Evolutionary conservation across 2,888 invertebrate species (phyloP), one percentile per base, ranked within the genome.

Genomic region (Cheilosia variabilis): DNA sequence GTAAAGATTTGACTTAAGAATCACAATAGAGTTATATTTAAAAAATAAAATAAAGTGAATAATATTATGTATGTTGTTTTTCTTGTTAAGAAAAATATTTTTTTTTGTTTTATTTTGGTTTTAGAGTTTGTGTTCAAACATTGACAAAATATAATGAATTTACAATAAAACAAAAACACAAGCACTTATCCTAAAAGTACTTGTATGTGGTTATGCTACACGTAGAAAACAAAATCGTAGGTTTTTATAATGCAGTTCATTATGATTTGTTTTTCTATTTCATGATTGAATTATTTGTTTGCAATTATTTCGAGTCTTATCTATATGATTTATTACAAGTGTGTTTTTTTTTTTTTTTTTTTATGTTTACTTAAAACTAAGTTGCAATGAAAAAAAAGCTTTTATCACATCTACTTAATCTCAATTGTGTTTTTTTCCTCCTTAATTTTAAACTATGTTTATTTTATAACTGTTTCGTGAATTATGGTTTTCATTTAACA

Each of bases 361-460:
- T 53, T 71, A 66, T 37, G 43, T 68, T 62, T 72, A 41, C 86
- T 86, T 86, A 87, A 13, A 58, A 31, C 73, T 87, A 78, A 52
- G 77, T 87, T 81, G 69, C 72, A 87, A 87, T 87, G 57, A 87
- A 78, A 87, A 78, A 87, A 87, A 87, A 87, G 81, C 82, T 77
- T 72, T 87, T 87, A 87, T 87, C 87, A 87, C 87, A 87, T 87
- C 87, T 87, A 87, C 82, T 87, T 87, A 82, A 87, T 82, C 13
- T 78, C 72, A 87, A 82, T 87, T 87, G 68, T 76, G 53, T 82
- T 77, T 78, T 77, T 82, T 50, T 73, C 34, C 41, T 53, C 41
- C 47, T 65, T 57, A 50, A 41, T 41, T 55, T 63, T 62, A n/a
- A 47, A 19, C 7, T 72, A 19, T n/a, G 34, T 31, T 55, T 65